A percentile compares a stretch with the other conserved stretches of the same genome.
These are phyloP conservation scores for Phasianus colchicus DNA, from an alignment of 2,113 vertebrate genomes.

Conservation along the genomic window DNA sequence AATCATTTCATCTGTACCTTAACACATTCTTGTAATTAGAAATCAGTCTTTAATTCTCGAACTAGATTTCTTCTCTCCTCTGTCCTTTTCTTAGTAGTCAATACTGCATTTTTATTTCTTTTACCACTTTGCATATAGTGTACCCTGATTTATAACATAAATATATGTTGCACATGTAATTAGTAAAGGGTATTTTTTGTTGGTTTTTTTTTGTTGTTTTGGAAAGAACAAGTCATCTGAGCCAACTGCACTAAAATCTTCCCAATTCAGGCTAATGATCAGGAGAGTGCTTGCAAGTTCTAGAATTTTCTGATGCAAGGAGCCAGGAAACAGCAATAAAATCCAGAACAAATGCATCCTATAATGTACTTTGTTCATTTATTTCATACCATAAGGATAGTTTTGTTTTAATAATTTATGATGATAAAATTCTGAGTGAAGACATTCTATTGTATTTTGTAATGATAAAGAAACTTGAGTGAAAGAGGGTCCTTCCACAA, in stretches of 20 bases:
- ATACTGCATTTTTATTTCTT: neutral
- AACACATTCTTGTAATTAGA: constrained; percentile 37
- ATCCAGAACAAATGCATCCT: neutral
- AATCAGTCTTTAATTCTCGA: constrained; percentile 19
- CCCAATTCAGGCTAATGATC: constrained; percentile 29
- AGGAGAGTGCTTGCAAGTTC: constrained; percentile 29
- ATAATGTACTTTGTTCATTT: constrained; percentile 49
- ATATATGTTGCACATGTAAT: neutral
- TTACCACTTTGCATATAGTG: neutral
- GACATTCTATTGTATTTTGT: constrained; percentile 37
- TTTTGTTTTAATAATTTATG: constrained; percentile 70
- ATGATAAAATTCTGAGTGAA: constrained; percentile 47
- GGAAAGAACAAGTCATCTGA: constrained; percentile 12
- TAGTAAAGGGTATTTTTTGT: neutral
- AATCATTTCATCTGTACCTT: constrained; percentile 11
- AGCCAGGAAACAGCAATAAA: constrained; percentile 42
- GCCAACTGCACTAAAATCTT: constrained; percentile 36
- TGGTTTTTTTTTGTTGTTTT: neutral
- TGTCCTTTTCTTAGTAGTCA: neutral
- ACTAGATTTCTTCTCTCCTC: neutral
- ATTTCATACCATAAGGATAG: constrained; percentile 45
- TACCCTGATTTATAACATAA: neutral
- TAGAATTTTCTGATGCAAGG: constrained; percentile 30
- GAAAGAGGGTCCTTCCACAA: constrained; percentile 4
- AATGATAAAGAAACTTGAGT: constrained; percentile 54